These are phyloP conservation scores for Pachyrhynchus sulphureomaculatus DNA, from an alignment of 1,140 invertebrate species.

Conservation along the genomic window DNA sequence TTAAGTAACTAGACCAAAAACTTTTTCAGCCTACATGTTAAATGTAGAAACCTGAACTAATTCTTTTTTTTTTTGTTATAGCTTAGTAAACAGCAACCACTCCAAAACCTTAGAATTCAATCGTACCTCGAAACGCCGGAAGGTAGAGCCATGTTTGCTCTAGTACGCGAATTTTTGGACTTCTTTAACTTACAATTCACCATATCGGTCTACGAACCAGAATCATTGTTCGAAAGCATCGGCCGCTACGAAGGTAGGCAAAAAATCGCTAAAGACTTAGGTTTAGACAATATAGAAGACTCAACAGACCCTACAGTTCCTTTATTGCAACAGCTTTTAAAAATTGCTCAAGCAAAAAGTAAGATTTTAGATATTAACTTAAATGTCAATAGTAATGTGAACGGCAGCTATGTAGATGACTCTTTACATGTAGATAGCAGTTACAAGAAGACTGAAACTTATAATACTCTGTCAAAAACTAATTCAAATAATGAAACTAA, in stretches of 20 bases:
- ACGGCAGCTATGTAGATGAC: slow-evolving; percentile 22
- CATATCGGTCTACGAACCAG: slow-evolving; percentile 69
- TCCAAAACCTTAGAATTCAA: slow-evolving; percentile 65
- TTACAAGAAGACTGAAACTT: slow-evolving; percentile 22
- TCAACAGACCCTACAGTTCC: slow-evolving; percentile 38
- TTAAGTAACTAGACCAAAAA: no score
- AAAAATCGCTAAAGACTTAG: slow-evolving; percentile 59
- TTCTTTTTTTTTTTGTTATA: slow-evolving; percentile 25
- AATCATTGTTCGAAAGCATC: slow-evolving; percentile 61
- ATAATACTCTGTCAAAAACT: neutral
- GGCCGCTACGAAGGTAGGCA: slow-evolving; percentile 58
- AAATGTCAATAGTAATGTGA: slow-evolving; percentile 23
- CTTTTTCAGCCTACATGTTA: no score
- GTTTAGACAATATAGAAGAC: slow-evolving; percentile 48
- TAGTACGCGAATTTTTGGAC: slow-evolving; percentile 72
- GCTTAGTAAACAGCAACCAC: slow-evolving; percentile 59
- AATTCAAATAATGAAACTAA: neutral
- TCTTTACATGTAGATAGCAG: slow-evolving; percentile 17
- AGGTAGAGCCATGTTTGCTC: slow-evolving; percentile 63
- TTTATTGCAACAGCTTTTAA: slow-evolving; percentile 42
- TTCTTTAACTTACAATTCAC: slow-evolving; percentile 71
- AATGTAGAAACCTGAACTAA: no score
- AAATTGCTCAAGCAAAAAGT: slow-evolving; percentile 37
- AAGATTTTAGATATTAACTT: slow-evolving; percentile 39
- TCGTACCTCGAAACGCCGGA: slow-evolving; percentile 63